Conservation (phyloP, 2,888 invertebrate genomes). For the Automeris io region DNA sequence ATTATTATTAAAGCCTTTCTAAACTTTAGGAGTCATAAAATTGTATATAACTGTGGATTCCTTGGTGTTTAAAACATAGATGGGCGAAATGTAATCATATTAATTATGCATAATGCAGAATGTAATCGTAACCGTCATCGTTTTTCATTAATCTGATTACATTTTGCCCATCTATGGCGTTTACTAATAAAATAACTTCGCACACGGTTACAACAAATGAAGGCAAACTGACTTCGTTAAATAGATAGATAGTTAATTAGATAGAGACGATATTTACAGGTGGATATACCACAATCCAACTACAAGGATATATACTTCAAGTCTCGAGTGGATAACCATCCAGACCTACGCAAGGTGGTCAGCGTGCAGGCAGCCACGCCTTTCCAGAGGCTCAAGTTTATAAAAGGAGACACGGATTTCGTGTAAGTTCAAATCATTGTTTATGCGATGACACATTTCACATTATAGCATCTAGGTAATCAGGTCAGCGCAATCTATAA, state of each 20-base stretch:
- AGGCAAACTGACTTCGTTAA: neutral
- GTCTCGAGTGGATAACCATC: slow-evolving; percentile 51
- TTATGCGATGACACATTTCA: neutral
- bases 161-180: too few species aligned
- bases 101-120: too few species aligned
- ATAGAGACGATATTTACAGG: slow-evolving; percentile 25
- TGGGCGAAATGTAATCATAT: too few species aligned
- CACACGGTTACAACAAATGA: neutral
- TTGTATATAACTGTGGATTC: too few species aligned
- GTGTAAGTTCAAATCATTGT: slow-evolving; percentile 56
- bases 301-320: slow-evolving; percentile 62
- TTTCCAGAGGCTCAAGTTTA: slow-evolving; percentile 39
- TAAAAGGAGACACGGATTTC: slow-evolving; percentile 64
- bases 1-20: too few species aligned
- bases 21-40: too few species aligned
- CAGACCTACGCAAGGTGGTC: slow-evolving; percentile 48
- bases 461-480: neutral
- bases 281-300: slow-evolving; percentile 51
- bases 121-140: too few species aligned
- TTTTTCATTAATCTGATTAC: too few species aligned
- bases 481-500: too few species aligned
- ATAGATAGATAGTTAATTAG: neutral
- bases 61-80: too few species aligned
- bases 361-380: slow-evolving; percentile 62
- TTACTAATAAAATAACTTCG: too few species aligned